phyloP scores from a whole-genome alignment of 2,888 invertebrate genomes.

The Spisula solida region DNA sequence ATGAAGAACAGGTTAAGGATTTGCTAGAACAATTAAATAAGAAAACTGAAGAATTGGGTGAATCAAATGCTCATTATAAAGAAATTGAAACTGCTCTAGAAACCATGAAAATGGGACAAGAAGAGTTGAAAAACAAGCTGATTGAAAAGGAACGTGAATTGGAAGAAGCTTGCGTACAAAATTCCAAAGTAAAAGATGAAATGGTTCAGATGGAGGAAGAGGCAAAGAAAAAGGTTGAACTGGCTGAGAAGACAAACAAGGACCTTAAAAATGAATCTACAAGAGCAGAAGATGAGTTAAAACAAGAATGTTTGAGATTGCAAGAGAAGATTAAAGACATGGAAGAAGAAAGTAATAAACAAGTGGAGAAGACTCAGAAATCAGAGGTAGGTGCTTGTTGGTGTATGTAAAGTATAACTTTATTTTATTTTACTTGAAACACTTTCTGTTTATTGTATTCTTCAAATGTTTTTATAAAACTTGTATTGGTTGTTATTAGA shows the following conservation, averaged over 20 bases:
- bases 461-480: too few relatives aligned
- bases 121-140: slow-evolving; percentile 34
- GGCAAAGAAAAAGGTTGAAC: slow-evolving; percentile 23
- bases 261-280: slow-evolving; percentile 54
- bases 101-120: slow-evolving; percentile 32
- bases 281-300: slow-evolving; percentile 43
- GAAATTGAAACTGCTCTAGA: slow-evolving; percentile 43
- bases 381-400: slow-evolving; percentile 55
- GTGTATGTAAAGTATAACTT: background rate
- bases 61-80: background rate
- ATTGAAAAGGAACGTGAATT: slow-evolving; percentile 40
- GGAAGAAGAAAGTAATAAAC: slow-evolving; percentile 51
- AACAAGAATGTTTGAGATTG: slow-evolving; percentile 44
- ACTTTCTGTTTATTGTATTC: too few relatives aligned
- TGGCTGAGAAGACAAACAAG: slow-evolving; percentile 35
- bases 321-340: slow-evolving; percentile 42
- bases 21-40: slow-evolving; percentile 31
- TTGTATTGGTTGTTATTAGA: too few relatives aligned
- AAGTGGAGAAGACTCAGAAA: slow-evolving; percentile 64
- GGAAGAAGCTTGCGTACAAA: slow-evolving; percentile 43
- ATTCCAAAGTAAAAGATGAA: slow-evolving; percentile 52
- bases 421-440: too few relatives aligned
- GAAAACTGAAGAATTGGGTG: slow-evolving; percentile 23
- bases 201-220: background rate
- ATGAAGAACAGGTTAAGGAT: slow-evolving; percentile 13